Percentiles rank a stretch among this genome's conserved stretches.
Conservation (phyloP, 1,140 invertebrate species). For the Fragariocoptes setiger region DNA sequence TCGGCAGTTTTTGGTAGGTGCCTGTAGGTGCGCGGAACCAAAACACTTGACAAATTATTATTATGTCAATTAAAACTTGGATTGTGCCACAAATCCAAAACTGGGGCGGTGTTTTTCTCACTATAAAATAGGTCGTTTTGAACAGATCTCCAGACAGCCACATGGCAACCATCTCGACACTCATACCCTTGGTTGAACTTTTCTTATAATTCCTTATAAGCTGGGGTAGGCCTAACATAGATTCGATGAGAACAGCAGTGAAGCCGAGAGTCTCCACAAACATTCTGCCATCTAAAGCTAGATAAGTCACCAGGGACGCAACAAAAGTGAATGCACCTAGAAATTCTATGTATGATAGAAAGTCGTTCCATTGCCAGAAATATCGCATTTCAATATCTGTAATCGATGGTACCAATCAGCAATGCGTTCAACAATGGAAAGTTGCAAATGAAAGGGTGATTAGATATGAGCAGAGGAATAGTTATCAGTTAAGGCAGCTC, state of each 20-base stretch:
- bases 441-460: too few species aligned
- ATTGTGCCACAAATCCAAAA: conserved; percentile 79
- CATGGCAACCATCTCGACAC: conserved; percentile 61
- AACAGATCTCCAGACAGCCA: conserved; percentile 76
- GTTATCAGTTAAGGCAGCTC: too few species aligned
- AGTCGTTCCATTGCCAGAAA: conserved; percentile 91
- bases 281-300: conserved; percentile 40
- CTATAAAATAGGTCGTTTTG: conserved; percentile 81
- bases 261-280: conserved; percentile 72
- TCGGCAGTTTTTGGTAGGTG: too few species aligned
- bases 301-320: conserved; percentile 48
- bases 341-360: conserved; percentile 77
- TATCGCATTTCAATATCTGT: not conserved
- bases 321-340: conserved; percentile 49
- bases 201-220: conserved; percentile 54
- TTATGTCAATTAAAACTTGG: conserved; percentile 53
- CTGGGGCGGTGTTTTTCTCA: conserved; percentile 57
- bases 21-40: conserved; percentile 17
- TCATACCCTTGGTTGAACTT: conserved; percentile 83
- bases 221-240: conserved; percentile 74
- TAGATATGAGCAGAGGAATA: too few species aligned
- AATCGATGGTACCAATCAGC: not conserved
- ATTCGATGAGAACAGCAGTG: conserved; percentile 73
- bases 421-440: too few species aligned
- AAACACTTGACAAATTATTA: conserved; percentile 45